These are phyloP conservation scores for Steatornis caripensis DNA, from an alignment of 2,113 vertebrate species.

Conservation along the genomic window DNA sequence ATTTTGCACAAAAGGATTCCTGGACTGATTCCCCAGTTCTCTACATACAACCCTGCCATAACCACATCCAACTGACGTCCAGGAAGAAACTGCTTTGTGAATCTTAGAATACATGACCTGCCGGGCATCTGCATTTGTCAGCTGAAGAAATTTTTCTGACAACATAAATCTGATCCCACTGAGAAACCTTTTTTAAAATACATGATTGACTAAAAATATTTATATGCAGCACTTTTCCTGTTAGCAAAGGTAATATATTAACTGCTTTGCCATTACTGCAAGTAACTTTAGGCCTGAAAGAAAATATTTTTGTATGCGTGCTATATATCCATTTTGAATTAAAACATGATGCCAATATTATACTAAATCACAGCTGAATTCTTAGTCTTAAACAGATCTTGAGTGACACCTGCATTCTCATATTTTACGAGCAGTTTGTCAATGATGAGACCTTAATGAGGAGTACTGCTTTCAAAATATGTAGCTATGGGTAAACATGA, in stretches of 20 bases:
- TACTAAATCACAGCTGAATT: constrained; percentile 7
- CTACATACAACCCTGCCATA: background rate
- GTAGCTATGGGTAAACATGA: background rate
- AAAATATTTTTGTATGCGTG: constrained; percentile 27
- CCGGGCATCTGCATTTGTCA: constrained; percentile 1
- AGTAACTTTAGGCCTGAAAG: constrained; percentile 17
- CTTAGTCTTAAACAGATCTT: constrained; percentile 13
- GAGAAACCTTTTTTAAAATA: constrained; percentile 59
- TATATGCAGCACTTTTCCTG: constrained; percentile 70
- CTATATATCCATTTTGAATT: constrained; percentile 51
- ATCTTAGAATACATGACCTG: constrained; percentile 53
- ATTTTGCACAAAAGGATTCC: constrained; percentile 34
- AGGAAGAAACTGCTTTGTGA: constrained; percentile 59
- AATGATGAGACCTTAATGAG: background rate
- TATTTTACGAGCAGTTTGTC: background rate
- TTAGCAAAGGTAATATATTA: constrained; percentile 70
- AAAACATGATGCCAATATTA: constrained; percentile 22
- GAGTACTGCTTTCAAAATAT: background rate
- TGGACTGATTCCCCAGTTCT: background rate
- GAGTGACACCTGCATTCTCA: constrained; percentile 11
- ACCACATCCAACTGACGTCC: constrained; percentile 10
- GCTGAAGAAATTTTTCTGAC: constrained; percentile 65
- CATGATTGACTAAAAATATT: constrained; percentile 72
- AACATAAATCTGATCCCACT: constrained; percentile 67
- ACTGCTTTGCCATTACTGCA: constrained; percentile 20